Evolutionary conservation across 1,140 invertebrate genomes (phyloP).

Genomic region (Brachionus koreanus): DNA sequence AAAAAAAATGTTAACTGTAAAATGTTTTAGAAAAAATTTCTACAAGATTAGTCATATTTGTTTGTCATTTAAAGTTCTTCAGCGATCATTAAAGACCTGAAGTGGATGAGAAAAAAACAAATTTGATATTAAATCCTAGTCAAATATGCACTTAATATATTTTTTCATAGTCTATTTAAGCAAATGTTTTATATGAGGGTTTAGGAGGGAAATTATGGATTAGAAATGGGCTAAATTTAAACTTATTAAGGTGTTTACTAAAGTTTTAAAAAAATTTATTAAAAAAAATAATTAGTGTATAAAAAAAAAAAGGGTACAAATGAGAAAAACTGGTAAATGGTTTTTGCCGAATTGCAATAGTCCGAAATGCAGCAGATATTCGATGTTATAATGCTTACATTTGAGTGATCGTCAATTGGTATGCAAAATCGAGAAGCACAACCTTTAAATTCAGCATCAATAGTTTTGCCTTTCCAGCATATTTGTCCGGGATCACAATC

Average conservation of each 20-base stretch:
- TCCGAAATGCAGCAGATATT: slow-evolving; percentile 8
- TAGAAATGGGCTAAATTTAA: neutral
- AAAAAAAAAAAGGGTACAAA: neutral
- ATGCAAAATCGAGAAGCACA: neutral
- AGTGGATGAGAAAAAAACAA: neutral
- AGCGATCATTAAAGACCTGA: neutral
- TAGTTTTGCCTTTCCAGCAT: slow-evolving; percentile 18
- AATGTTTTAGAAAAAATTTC: neutral
- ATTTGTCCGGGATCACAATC: neutral
- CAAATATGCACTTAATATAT: slow-evolving; percentile 17
- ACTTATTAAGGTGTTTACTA: neutral
- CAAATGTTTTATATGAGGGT: neutral
- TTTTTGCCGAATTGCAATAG: neutral
- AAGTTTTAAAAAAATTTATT: neutral
- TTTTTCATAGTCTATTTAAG: neutral
- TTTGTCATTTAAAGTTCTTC: neutral
- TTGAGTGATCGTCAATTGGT: neutral
- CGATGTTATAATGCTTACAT: neutral
- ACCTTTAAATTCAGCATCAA: neutral
- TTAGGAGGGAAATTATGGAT: neutral
- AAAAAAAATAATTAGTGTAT: neutral
- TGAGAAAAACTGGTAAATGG: neutral
- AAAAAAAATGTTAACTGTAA: too few relatives aligned
- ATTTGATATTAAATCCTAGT: neutral
- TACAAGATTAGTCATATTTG: neutral